A percentile compares a stretch with the other conserved stretches of the same genome.
These are phyloP conservation scores for Corythornis leucogaster DNA, from an alignment of 2,797 vertebrate genomes.

Conservation along the genomic window DNA sequence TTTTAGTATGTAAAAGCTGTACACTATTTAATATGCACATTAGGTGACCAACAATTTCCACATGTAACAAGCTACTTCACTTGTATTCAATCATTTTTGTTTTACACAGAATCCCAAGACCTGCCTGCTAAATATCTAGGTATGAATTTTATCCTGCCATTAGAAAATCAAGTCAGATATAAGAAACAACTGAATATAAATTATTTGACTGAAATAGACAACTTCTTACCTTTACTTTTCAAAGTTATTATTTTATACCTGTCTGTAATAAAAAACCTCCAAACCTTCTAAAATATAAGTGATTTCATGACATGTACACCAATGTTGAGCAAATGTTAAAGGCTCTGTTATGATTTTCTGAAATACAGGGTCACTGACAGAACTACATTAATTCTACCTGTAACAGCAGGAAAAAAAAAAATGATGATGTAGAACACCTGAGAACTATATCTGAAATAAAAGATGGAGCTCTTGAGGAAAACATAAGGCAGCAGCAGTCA, in stretches of 20 bases:
- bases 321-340: not conserved
- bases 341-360: constrained; percentile 35
- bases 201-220: not conserved
- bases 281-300: not conserved
- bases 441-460: not conserved
- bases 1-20: not conserved
- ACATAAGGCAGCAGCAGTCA: not conserved
- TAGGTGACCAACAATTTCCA: not conserved
- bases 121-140: not conserved
- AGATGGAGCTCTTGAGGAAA: not conserved
- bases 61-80: not conserved
- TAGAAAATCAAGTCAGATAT: not conserved
- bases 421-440: not conserved
- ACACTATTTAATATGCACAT: not conserved
- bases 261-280: not conserved
- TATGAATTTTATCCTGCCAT: not conserved
- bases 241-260: constrained; percentile 5
- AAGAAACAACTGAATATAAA: not conserved
- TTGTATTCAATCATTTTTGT: not conserved
- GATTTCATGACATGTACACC: not conserved
- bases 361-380: constrained; percentile 35
- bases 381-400: not conserved
- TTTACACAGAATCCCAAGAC: not conserved
- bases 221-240: not conserved
- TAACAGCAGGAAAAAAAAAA: not conserved